Percentiles rank a stretch among this genome's conserved stretches.
phyloP scores from a whole-genome alignment of 2,113 vertebrate genomes.

The Alaudala cheleensis region DNA sequence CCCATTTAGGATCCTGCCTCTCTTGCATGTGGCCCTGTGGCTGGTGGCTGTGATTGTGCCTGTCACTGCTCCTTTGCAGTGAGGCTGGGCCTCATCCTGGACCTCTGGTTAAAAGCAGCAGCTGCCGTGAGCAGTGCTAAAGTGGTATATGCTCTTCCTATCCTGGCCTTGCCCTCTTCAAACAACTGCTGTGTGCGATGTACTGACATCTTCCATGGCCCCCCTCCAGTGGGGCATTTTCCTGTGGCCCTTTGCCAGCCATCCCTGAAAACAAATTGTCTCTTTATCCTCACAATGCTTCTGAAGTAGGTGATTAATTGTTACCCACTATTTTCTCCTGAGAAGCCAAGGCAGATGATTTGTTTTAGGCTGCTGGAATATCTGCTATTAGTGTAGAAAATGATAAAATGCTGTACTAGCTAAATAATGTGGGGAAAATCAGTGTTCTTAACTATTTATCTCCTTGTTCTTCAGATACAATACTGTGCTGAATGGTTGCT shows the following conservation, averaged over 20 bases:
- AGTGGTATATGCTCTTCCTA: not conserved
- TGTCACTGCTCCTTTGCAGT: not conserved
- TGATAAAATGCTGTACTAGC: not conserved
- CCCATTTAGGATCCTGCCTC: not conserved
- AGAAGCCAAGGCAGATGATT: not conserved
- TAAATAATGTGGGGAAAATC: not conserved
- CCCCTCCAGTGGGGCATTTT: not conserved
- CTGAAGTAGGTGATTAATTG: not conserved
- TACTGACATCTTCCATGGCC: not conserved
- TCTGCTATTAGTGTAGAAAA: not conserved
- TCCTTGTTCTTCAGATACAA: conserved; percentile 80
- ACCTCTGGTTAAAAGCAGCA: not conserved
- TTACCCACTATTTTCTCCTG: not conserved
- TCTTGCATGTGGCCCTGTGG: not conserved
- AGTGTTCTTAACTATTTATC: not conserved
- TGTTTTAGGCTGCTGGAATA: not conserved
- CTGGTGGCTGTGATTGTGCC: not conserved
- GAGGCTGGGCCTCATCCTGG: not conserved
- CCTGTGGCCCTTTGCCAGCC: not conserved
- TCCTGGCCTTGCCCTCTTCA: not conserved
- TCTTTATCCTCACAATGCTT: not conserved
- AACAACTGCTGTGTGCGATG: not conserved
- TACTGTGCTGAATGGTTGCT: conserved; percentile 84
- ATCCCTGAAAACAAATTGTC: not conserved
- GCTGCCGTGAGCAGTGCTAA: not conserved